These are phyloP conservation scores for Synaphobranchus kaupii DNA, from an alignment of 2,797 vertebrate species.

Conservation along the genomic window DNA sequence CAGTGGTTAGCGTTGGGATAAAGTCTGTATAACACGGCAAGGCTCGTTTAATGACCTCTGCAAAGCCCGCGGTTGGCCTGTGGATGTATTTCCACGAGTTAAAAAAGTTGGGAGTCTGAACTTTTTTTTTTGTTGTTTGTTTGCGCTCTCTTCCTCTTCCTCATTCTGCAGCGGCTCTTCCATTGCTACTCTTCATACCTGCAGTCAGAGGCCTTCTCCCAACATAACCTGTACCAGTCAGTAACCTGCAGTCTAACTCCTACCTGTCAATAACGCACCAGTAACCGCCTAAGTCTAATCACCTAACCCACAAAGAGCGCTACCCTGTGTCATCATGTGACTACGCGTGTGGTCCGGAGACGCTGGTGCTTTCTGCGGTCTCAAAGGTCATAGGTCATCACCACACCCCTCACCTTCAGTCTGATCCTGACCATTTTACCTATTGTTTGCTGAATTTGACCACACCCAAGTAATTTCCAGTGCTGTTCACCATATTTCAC, in stretches of 20 bases:
- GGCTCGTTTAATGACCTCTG: neutral
- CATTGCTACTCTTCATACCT: neutral
- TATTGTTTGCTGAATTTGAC: neutral
- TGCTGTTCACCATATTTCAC: neutral
- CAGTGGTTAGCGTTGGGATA: neutral
- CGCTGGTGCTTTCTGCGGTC: neutral
- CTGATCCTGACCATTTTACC: neutral
- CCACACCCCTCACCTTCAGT: neutral
- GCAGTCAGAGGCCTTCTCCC: neutral
- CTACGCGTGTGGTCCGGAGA: conserved; percentile 27
- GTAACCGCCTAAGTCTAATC: conserved; percentile 47
- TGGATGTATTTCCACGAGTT: neutral
- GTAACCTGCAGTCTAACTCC: conserved; percentile 39
- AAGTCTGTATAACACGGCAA: neutral
- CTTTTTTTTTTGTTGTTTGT: too few species aligned
- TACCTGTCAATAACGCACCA: conserved; percentile 32
- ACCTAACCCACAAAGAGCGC: neutral
- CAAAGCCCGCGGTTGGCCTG: neutral
- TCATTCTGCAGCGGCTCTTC: neutral
- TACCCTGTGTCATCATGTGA: conserved; percentile 27
- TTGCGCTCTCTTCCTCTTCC: neutral
- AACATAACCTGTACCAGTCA: neutral
- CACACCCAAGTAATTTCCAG: neutral
- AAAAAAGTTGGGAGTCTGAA: neutral
- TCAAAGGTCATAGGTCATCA: neutral